Conservation (phyloP, 1,140 invertebrate genomes). For the Artemia franciscana region DNA sequence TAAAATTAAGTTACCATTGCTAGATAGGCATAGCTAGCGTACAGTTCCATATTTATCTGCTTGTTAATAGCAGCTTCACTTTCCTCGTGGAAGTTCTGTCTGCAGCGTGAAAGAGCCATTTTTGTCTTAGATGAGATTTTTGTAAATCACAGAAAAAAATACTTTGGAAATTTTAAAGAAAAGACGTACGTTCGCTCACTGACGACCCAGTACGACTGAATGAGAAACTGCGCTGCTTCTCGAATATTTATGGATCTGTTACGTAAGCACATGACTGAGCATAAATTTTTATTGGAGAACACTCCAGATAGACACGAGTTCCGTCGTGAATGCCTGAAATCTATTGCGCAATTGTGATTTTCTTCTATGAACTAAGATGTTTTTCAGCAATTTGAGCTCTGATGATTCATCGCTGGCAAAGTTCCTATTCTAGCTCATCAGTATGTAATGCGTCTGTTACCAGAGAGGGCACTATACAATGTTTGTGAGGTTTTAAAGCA, state of each 20-base stretch:
- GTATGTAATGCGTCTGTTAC: background rate
- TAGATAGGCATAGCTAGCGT: conserved; percentile 30
- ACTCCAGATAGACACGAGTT: background rate
- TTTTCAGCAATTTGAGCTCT: background rate
- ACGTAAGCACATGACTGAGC: background rate
- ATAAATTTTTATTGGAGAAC: background rate
- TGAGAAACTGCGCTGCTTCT: background rate
- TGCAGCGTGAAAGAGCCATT: background rate
- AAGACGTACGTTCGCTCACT: conserved; percentile 8
- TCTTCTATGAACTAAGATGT: background rate
- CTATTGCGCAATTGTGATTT: background rate
- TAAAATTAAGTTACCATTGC: conserved; percentile 23
- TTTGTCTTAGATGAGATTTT: background rate
- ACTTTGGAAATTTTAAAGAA: background rate
- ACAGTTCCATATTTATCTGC: conserved; percentile 35
- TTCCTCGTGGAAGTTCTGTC: conserved; percentile 30
- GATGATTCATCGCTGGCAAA: background rate
- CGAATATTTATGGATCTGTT: background rate
- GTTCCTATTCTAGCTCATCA: background rate
- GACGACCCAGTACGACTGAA: conserved; percentile 6
- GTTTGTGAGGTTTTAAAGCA: background rate
- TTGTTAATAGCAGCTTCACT: conserved; percentile 29
- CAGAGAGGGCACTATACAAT: background rate
- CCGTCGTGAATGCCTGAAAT: background rate
- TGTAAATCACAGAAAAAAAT: background rate